Percentiles rank a stretch among this genome's conserved stretches.
Evolutionary conservation across 2,888 invertebrate species (phyloP).

Genomic region (Trachelus iudaicus): DNA sequence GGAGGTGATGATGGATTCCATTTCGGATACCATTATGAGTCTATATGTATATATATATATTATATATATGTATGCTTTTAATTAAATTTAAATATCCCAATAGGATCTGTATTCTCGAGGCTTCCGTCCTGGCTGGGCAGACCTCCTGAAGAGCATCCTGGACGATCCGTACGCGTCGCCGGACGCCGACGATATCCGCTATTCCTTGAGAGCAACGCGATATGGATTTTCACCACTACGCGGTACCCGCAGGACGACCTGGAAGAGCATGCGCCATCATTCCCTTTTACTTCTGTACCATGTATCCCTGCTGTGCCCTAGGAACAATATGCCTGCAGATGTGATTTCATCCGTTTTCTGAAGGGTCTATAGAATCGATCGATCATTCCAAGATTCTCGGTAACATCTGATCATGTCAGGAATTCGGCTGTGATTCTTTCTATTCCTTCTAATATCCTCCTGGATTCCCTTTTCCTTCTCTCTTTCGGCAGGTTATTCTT

Average conservation of each 20-base stretch:
- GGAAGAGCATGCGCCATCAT: constrained; percentile 50
- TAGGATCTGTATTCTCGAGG: not conserved
- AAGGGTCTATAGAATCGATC: not conserved
- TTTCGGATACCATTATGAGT: not conserved
- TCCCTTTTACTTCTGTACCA: not conserved
- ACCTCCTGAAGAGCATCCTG: not conserved
- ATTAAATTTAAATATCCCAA: not conserved
- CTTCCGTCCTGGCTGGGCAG: not conserved
- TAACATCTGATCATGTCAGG: not conserved
- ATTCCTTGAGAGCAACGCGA: constrained; percentile 8
- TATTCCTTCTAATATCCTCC: not conserved
- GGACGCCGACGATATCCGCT: not conserved
- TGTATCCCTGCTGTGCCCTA: not conserved
- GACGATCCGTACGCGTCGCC: not conserved
- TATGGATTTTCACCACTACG: constrained; percentile 45
- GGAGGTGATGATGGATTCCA: not conserved
- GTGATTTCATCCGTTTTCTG: not conserved
- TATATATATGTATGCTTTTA: not conserved
- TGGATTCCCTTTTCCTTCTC: not conserved
- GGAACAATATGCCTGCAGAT: not conserved
- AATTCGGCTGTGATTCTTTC: not conserved
- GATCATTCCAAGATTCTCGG: not conserved
- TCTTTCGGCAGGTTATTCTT: not conserved
- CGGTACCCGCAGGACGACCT: constrained; percentile 33
- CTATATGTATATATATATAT: not conserved